Evolutionary conservation across 2,113 vertebrate species (phyloP).

Genomic region (Dinomys branickii): DNA sequence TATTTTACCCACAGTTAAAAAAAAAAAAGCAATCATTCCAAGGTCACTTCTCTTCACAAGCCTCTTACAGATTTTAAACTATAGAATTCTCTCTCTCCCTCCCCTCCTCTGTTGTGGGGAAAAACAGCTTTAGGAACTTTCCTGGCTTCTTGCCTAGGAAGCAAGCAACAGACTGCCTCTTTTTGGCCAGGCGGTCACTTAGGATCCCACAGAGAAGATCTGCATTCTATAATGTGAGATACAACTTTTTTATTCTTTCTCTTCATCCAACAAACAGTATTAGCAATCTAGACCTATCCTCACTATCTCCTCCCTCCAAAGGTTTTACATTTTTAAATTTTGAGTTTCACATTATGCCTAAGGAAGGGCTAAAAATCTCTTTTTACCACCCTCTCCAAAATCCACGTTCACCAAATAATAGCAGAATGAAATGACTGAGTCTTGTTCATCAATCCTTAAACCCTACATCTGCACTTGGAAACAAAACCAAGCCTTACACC

Average conservation of each 20-base stretch:
- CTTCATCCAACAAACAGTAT: background rate
- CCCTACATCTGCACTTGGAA: background rate
- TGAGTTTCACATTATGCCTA: background rate
- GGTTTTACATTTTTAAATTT: background rate
- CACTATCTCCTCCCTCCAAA: background rate
- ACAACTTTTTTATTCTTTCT: background rate
- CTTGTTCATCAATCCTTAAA: background rate
- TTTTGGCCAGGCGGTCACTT: background rate
- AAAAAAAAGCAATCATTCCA: background rate
- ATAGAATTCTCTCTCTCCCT: background rate
- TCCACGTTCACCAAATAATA: background rate
- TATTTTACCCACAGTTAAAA: background rate
- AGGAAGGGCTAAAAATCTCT: background rate
- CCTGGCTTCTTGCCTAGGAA: background rate
- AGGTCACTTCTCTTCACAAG: conserved; percentile 11
- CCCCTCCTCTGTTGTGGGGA: background rate
- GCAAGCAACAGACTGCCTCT: background rate
- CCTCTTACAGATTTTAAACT: background rate
- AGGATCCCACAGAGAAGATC: background rate
- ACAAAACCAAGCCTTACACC: background rate
- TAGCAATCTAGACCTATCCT: background rate
- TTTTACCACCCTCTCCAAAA: background rate
- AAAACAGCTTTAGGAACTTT: background rate
- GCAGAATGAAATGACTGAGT: background rate
- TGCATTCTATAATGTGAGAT: background rate